phyloP scores from a whole-genome alignment of 2,113 vertebrate species.

The Catagonus wagneri region DNA sequence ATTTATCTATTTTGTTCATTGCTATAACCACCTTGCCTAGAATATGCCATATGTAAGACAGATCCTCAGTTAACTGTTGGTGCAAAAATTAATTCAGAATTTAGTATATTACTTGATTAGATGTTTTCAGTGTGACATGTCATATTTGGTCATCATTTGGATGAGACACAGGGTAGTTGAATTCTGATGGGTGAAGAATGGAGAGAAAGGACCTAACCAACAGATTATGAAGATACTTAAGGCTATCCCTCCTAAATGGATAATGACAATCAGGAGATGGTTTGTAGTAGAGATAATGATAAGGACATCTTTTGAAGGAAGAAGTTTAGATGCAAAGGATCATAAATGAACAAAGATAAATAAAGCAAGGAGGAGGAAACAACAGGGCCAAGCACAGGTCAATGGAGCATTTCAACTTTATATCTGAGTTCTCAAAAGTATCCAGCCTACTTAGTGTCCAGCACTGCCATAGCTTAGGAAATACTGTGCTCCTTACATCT shows the following conservation, averaged over 20 bases:
- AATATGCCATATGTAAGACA: neutral
- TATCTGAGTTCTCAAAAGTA: neutral
- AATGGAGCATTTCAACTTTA: neutral
- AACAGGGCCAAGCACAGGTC: neutral
- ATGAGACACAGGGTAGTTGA: neutral
- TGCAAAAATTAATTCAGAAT: neutral
- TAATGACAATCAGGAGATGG: neutral
- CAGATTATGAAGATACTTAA: neutral
- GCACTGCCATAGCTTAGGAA: neutral
- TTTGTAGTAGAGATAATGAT: neutral
- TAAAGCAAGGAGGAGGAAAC: neutral
- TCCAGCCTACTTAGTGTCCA: neutral
- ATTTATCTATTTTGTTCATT: conserved; percentile 15
- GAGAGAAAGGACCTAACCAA: neutral
- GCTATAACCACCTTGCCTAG: neutral
- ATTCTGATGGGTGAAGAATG: neutral
- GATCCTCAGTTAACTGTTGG: neutral
- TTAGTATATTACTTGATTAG: neutral
- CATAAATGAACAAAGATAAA: neutral
- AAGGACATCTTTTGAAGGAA: neutral
- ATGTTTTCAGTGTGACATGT: neutral
- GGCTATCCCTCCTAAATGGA: neutral
- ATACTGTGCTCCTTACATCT: neutral
- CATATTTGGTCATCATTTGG: neutral
- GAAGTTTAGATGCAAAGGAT: neutral